These are phyloP conservation scores for Oplegnathus fasciatus DNA, from an alignment of 2,113 vertebrate species.

Conservation along the genomic window DNA sequence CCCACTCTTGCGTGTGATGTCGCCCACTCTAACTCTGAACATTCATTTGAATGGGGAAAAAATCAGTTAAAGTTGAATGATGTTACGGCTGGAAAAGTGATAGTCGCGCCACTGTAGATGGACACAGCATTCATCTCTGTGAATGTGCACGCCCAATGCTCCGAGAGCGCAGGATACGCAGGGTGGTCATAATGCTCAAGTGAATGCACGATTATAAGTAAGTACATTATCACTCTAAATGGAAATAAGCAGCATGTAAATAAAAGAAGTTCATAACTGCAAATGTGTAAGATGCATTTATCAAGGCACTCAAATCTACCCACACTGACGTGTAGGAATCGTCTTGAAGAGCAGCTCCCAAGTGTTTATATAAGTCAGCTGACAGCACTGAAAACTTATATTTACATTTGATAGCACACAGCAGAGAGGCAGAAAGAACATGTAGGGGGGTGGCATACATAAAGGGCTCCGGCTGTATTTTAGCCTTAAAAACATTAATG, in stretches of 20 bases:
- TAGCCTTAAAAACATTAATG: too few relatives aligned
- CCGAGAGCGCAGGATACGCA: not conserved
- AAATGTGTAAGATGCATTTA: not conserved
- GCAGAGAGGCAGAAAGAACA: not conserved
- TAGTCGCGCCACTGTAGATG: not conserved
- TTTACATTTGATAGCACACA: not conserved
- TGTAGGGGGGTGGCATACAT: too few relatives aligned
- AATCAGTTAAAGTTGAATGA: not conserved
- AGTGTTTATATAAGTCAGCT: not conserved
- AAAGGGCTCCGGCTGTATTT: too few relatives aligned
- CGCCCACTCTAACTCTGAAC: too few relatives aligned
- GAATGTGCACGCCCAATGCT: not conserved
- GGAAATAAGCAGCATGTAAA: not conserved
- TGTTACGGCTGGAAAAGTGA: not conserved
- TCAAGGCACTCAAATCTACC: not conserved
- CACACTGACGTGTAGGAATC: not conserved
- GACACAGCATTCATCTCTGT: not conserved
- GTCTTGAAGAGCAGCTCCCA: not conserved
- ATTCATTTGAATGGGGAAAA: too few relatives aligned
- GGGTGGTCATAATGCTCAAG: not conserved
- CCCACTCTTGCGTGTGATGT: too few relatives aligned
- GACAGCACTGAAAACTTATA: not conserved
- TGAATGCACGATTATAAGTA: not conserved
- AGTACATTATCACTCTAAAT: not conserved
- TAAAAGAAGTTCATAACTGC: not conserved